Percentiles rank a stretch among this genome's conserved stretches.
Conservation (phyloP, 2,113 vertebrate species). For the Ochotona princeps region DNA sequence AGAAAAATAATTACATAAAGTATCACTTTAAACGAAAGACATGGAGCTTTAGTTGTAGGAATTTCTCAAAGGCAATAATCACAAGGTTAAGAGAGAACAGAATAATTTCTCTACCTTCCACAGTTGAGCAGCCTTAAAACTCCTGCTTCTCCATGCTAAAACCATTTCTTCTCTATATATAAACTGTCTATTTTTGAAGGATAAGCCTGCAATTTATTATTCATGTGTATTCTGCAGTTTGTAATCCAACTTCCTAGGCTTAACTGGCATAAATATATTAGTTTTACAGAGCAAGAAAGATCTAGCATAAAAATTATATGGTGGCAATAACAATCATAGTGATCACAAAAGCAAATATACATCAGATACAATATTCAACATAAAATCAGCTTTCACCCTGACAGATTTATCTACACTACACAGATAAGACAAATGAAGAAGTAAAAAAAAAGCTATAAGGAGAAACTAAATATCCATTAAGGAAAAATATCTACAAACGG, state of each 20-base stretch:
- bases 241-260: conserved; percentile 53
- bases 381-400: not conserved
- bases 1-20: conserved; percentile 12
- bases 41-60: not conserved
- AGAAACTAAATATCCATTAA: conserved; percentile 44
- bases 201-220: not conserved
- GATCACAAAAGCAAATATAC: conserved; percentile 43
- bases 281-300: conserved; percentile 62
- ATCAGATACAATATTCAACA: conserved; percentile 2
- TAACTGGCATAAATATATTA: conserved; percentile 64
- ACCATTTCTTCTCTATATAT: not conserved
- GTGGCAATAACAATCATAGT: conserved; percentile 32
- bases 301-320: conserved; percentile 65
- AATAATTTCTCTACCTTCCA: not conserved
- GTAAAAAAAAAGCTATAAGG: not conserved
- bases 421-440: conserved; percentile 54
- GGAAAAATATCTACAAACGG: conserved; percentile 44
- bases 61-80: not conserved
- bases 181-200: conserved; percentile 22
- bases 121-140: not conserved
- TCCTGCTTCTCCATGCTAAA: not conserved
- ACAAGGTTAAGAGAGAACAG: not conserved
- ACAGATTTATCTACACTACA: conserved; percentile 48
- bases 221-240: conserved; percentile 9
- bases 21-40: conserved; percentile 7